A percentile compares a stretch with the other conserved stretches of the same genome.
Conservation (phyloP, 2,797 vertebrate species). For the Falco columbarius region DNA sequence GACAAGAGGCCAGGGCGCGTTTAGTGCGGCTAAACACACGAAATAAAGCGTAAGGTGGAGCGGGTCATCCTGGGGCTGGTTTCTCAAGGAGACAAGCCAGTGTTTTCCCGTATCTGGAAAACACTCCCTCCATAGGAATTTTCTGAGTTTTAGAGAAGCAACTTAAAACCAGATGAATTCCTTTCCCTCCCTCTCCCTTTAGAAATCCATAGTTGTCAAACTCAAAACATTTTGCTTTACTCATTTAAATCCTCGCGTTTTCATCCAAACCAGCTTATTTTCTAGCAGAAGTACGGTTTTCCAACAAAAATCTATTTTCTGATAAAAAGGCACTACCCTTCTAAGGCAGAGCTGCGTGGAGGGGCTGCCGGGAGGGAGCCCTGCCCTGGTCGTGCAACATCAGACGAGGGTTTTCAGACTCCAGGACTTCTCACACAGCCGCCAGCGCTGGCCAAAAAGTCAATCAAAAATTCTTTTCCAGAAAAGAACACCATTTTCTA, state of each 20-base stretch:
- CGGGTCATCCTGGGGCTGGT: accelerated
- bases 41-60: accelerated
- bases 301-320: background rate
- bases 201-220: background rate
- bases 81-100: background rate
- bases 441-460: accelerated
- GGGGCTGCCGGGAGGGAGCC: background rate
- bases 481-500: background rate
- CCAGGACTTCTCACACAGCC: accelerated
- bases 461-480: background rate
- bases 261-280: background rate
- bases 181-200: background rate
- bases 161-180: conserved; percentile 5
- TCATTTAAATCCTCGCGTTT: background rate
- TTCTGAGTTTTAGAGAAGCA: background rate
- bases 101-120: background rate
- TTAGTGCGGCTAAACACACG: accelerated
- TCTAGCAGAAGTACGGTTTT: background rate
- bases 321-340: background rate
- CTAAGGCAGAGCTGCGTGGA: background rate
- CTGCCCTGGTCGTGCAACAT: accelerated
- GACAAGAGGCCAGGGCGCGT: background rate
- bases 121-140: background rate
- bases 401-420: background rate
- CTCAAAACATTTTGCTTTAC: background rate